phyloP scores from a whole-genome alignment of 2,797 vertebrate genomes.

The Phylloscopus collybita region DNA sequence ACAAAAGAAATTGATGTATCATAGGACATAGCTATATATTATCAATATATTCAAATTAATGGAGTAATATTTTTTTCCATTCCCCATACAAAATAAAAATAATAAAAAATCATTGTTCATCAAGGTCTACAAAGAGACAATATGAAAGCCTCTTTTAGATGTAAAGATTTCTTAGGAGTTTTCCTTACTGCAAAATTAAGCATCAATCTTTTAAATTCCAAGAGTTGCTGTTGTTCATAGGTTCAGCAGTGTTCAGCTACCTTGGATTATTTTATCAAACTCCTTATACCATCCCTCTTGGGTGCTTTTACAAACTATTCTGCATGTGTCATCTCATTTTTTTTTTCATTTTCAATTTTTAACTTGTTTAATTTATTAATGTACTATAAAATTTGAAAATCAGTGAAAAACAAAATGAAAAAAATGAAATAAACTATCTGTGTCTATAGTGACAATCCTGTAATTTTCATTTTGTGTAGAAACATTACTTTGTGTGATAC shows the following conservation, averaged over 20 bases:
- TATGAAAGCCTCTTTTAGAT: neutral
- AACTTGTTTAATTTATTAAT: neutral
- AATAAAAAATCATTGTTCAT: neutral
- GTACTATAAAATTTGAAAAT: neutral
- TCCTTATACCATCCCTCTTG: rapidly evolving
- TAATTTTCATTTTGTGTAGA: neutral
- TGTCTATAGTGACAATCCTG: neutral
- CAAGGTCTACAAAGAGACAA: neutral
- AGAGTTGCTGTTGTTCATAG: neutral
- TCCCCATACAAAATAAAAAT: neutral
- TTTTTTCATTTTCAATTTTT: neutral
- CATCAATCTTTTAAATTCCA: neutral
- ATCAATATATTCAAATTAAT: neutral
- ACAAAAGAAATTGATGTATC: neutral
- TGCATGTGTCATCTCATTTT: neutral
- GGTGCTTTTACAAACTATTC: neutral
- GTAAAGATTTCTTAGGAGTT: neutral
- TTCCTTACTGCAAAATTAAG: neutral
- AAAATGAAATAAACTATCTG: neutral
- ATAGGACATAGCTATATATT: neutral
- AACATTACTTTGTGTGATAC: neutral
- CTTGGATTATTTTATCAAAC: neutral
- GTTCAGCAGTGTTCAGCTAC: neutral
- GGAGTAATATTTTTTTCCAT: neutral
- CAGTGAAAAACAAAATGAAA: neutral